Evolutionary conservation across 1,140 invertebrate species (phyloP), one percentile per base, ranked within the genome.

Genomic region (Orchestia grillus): DNA sequence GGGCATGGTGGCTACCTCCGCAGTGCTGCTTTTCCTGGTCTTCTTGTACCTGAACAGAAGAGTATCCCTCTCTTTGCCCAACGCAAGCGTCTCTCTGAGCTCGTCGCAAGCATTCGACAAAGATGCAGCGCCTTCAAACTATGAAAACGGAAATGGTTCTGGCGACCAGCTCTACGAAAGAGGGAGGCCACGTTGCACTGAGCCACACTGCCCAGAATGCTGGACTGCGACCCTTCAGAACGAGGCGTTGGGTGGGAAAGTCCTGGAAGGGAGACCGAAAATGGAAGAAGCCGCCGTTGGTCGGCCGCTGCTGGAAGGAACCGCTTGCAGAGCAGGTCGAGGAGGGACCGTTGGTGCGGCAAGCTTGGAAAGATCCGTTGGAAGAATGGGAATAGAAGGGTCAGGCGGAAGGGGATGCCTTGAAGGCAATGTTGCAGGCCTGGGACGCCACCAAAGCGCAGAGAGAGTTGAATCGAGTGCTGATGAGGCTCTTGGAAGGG

Each of bases 1-100:
- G 96, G 98, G 98, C 97, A 98, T 98, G 96, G 98, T 98, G 96
- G 98, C 98, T 96, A 98, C 98, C 87, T 98, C 98, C 97, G 98
- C 98, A 41, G 98, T 98, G 47, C 97, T 99, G 45, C 97, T 99
- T 95, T 97, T 99, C 96, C 98, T 98, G n/a, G 98, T 99, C 96
- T 98, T 98, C 97, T 97, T 99, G 95, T 99, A 98, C 97, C 97
- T 99, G 95, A 98, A 98, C 97, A 98, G 92, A 28, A 98, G 97
- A 44, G 87, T 57, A 44, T 90, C 88, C 42, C 88, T 90, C n/a
- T 90, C 88, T 36, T 44, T 90, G 28, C 28, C 88, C 42, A 15
- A 77, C 28, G 62, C 88, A 41, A 90, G 88, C 28, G 88, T 90
- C 36, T 90, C 88, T 41, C 43, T 90, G 43, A 44, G 15, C 43